A percentile compares a stretch with the other conserved stretches of the same genome.
phyloP scores from a whole-genome alignment of 2,797 vertebrate genomes.

The Phalanger gymnotis region DNA sequence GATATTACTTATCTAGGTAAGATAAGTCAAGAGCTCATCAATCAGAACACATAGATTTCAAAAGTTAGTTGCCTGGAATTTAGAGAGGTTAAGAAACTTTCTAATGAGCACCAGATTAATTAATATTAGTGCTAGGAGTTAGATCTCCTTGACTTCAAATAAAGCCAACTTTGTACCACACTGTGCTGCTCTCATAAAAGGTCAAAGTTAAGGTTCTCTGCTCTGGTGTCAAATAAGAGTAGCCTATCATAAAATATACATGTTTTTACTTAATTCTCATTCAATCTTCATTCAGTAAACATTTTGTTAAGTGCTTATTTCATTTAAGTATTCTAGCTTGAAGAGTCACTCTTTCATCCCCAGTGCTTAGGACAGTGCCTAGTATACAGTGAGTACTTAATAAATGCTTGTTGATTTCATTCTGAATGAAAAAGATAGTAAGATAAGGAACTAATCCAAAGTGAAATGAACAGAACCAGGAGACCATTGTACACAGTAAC shows the following conservation, averaged over 20 bases:
- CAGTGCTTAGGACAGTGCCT: neutral
- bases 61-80: neutral
- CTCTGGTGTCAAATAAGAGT: neutral
- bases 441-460: neutral
- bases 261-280: neutral
- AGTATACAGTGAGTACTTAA: neutral
- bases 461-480: neutral
- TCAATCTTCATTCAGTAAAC: neutral
- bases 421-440: neutral
- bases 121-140: neutral
- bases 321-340: neutral
- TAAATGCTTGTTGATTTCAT: neutral
- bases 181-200: neutral
- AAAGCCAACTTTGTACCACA: neutral
- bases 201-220: neutral
- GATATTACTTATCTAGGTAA: neutral
- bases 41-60: neutral
- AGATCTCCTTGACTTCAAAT: neutral
- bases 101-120: neutral
- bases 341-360: neutral
- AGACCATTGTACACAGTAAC: neutral
- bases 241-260: neutral
- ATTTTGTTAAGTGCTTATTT: neutral
- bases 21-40: neutral
- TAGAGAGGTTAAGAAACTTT: neutral